These are phyloP conservation scores for Hemithea aestivaria DNA, from an alignment of 2,888 invertebrate genomes.

Conservation along the genomic window DNA sequence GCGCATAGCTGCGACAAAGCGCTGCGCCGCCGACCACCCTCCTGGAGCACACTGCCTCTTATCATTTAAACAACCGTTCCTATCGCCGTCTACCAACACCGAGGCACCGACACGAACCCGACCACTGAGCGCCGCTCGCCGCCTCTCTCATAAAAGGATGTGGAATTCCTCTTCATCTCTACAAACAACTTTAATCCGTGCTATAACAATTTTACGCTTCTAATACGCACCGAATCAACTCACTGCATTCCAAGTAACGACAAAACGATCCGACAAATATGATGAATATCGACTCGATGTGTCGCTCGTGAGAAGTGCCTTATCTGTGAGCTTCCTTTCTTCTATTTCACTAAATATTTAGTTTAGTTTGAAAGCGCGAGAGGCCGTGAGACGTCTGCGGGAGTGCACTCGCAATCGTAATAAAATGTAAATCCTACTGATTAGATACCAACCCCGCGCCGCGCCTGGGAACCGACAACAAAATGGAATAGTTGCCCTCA, in stretches of 20 bases:
- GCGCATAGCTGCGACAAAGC: constrained; percentile 68
- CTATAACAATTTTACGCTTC: constrained; percentile 3
- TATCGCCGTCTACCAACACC: constrained; percentile 26
- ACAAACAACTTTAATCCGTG: constrained; percentile 20
- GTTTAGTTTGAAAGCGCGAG: constrained; percentile 58
- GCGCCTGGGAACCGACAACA: constrained; percentile 64
- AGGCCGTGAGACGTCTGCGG: constrained; percentile 40
- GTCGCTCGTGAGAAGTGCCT: constrained; percentile 51
- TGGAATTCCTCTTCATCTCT: constrained; percentile 23
- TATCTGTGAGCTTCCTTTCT: constrained; percentile 63
- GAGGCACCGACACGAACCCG: background rate
- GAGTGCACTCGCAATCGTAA: constrained; percentile 57
- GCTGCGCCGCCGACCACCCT: constrained; percentile 57
- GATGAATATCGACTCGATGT: constrained; percentile 8
- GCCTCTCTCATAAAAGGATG: constrained; percentile 21
- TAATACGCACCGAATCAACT: background rate
- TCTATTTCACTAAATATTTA: constrained; percentile 71
- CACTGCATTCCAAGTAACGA: background rate
- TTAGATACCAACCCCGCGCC: constrained; percentile 62
- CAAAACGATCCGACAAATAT: too few species aligned
- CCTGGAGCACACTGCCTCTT: constrained; percentile 33
- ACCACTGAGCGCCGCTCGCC: constrained; percentile 1
- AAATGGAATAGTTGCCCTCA: constrained; percentile 45
- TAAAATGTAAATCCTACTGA: constrained; percentile 64
- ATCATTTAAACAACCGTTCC: constrained; percentile 42